phyloP scores from a whole-genome alignment of 2,113 vertebrate species.

The Gallinago jamesoni region DNA sequence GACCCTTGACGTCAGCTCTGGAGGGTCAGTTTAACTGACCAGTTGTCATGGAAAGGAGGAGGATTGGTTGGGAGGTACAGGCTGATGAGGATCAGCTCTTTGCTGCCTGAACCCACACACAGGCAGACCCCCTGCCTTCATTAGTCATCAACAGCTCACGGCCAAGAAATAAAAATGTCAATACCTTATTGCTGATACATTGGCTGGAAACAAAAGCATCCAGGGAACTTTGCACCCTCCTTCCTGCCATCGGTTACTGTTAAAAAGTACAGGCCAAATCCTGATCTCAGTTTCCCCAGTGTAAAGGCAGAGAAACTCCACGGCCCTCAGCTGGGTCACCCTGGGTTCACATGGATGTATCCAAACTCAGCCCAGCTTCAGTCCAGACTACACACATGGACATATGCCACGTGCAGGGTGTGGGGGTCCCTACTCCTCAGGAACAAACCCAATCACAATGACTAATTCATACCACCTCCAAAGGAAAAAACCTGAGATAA shows the following conservation, averaged over 20 bases:
- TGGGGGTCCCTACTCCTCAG: background rate
- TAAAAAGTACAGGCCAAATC: background rate
- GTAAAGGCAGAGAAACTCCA: background rate
- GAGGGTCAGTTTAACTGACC: slow-evolving; percentile 35
- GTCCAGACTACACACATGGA: slow-evolving; percentile 22
- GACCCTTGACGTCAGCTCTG: slow-evolving; percentile 37
- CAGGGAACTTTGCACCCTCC: background rate
- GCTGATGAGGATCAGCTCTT: background rate
- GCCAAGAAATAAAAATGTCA: slow-evolving; percentile 55
- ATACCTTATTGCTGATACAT: slow-evolving; percentile 1
- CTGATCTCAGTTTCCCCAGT: slow-evolving; percentile 33
- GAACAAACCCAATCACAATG: slow-evolving; percentile 9
- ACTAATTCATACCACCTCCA: slow-evolving; percentile 41
- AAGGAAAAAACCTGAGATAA: background rate
- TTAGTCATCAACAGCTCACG: background rate
- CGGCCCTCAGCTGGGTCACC: background rate
- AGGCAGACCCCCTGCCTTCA: slow-evolving; percentile 26
- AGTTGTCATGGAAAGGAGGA: slow-evolving; percentile 20
- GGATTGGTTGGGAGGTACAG: background rate
- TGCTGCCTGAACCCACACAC: slow-evolving; percentile 35
- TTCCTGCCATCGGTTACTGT: background rate
- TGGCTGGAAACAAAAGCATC: slow-evolving; percentile 1
- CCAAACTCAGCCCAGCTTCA: background rate
- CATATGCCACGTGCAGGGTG: background rate
- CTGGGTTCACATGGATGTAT: background rate